These are phyloP conservation scores for human DNA, from an alignment of 2,113 vertebrate genomes.

Conservation along the genomic window GRCh38 chr1:82613001-82613500, in stretches of 20 bases:
- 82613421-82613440: conserved; percentile 77
- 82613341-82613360: conserved; percentile 74
- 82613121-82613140: conserved; percentile 68
- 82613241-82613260: conserved; percentile 77
- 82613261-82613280: conserved; percentile 74
- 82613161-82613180: conserved; percentile 70
- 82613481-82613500: conserved; percentile 63
- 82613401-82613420: conserved; percentile 74
- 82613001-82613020: conserved; percentile 52
- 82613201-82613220: conserved; percentile 77
- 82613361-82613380: conserved; percentile 76
- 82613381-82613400: conserved; percentile 63
- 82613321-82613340: conserved; percentile 78
- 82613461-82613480: conserved; percentile 64
- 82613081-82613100: conserved; percentile 73
- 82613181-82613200: conserved; percentile 72
- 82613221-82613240: conserved; percentile 78
- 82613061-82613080: conserved; percentile 73
- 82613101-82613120: conserved; percentile 69
- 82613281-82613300: conserved; percentile 71
- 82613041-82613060: conserved; percentile 62
- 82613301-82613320: conserved; percentile 73
- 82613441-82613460: conserved; percentile 63
- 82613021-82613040: conserved; percentile 49
- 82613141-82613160: conserved; percentile 51